Evolutionary conservation across 2,888 invertebrate species (phyloP), one percentile per base, ranked within the genome.

Genomic region (Nemoura dubitans): DNA sequence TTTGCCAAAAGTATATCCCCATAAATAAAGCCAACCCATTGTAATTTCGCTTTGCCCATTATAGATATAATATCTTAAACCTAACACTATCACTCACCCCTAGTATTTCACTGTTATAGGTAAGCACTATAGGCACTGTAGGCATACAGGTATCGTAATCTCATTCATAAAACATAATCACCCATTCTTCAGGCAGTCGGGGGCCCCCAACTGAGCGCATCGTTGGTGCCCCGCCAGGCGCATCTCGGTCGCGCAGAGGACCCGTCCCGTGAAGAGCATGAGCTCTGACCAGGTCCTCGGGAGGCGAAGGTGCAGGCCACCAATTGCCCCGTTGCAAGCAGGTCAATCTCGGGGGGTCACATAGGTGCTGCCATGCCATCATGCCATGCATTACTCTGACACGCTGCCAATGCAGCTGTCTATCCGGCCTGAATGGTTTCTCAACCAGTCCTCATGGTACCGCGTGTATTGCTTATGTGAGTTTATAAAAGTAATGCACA

Each of bases 131-230:
- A n/a, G n/a, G n/a, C n/a, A n/a, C n/a, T n/a, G n/a, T n/a, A n/a
- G n/a, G n/a, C n/a, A n/a, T n/a, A n/a, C n/a, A n/a, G 59, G 59
- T 59, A 59, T 59, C 59, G 59, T 59, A 59, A 59, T 59, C 59
- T 59, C 59, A 59, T 59, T 59, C 59, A 59, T 59, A 59, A 59
- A 59, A 59, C 59, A 59, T 59, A 59, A 59, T 59, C 59, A 59
- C 59, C 59, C 59, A 59, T 59, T 59, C 16, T 21, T 59, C 59
- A 59, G 59, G 6, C 16, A 1, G 16, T 21, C 59, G 2, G 10
- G 59, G 59, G 16, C 59, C 59, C 59, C 59, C 59, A 21, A 21
- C 59, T 59, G 59, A 2, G 59, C 21, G 21, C 59, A 59, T 59
- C 59, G 14, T 21, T 21, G 59, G 21, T 16, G 59, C 21, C 59